A percentile compares a stretch with the other conserved stretches of the same genome.
Conservation (phyloP, 1,140 invertebrate genomes). For the Apocrypta bakeri region DNA sequence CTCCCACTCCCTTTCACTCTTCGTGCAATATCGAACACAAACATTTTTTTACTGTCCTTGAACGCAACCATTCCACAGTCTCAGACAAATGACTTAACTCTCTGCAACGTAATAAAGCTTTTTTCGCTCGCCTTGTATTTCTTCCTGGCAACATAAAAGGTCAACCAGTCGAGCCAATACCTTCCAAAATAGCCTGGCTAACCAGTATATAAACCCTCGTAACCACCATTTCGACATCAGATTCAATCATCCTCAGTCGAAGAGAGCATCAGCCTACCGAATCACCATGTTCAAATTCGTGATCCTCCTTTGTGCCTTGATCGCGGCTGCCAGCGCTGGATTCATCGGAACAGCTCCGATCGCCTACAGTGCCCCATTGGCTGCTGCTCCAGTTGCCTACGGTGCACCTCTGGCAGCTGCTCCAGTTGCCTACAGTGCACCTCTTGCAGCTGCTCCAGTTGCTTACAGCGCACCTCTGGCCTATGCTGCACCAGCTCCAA, state of each 20-base stretch:
- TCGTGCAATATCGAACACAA: no score
- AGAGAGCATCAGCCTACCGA: background rate
- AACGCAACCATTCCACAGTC: no score
- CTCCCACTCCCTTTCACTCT: no score
- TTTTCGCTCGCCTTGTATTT: no score
- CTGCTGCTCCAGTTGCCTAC: slow-evolving; percentile 9
- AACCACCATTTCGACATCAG: no score
- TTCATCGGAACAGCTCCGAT: background rate
- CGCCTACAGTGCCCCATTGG: background rate
- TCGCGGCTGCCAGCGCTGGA: background rate
- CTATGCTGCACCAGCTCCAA: no score
- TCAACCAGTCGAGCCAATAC: slow-evolving; percentile 6
- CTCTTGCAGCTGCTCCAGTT: slow-evolving; percentile 15
- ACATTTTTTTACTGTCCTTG: no score
- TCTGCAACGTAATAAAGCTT: no score
- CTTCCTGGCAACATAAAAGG: no score
- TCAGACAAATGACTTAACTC: no score
- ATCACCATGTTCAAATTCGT: slow-evolving; percentile 31
- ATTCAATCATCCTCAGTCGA: background rate
- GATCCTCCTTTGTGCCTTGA: background rate
- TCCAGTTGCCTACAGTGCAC: background rate
- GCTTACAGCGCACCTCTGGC: background rate
- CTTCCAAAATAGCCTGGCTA: no score
- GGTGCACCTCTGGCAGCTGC: slow-evolving; percentile 15
- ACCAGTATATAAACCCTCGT: no score